Evolutionary conservation across 2,888 invertebrate genomes (phyloP).

Genomic region (Heliconius erato): DNA sequence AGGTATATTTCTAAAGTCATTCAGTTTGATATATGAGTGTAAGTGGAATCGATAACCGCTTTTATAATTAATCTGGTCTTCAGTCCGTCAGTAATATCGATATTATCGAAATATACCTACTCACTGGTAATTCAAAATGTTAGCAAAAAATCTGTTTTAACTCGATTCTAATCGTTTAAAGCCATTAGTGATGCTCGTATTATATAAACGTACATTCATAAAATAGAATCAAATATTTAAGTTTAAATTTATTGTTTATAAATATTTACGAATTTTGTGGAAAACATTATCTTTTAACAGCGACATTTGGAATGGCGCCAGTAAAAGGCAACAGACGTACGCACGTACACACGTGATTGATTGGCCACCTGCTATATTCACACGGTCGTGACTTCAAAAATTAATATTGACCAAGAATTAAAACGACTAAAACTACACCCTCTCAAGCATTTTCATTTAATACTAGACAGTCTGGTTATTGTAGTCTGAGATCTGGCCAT

Average conservation of each 20-base stretch:
- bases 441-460: conserved; percentile 79
- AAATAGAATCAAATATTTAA: conserved; percentile 17
- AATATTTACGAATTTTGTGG: conserved; percentile 36
- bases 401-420: conserved; percentile 55
- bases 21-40: conserved; percentile 66
- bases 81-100: conserved; percentile 33
- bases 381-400: conserved; percentile 47
- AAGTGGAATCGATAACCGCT: conserved; percentile 60
- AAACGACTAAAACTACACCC: conserved; percentile 70
- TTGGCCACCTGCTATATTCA: conserved; percentile 22
- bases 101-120: conserved; percentile 24
- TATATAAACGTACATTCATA: neutral
- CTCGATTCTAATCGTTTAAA: conserved; percentile 16
- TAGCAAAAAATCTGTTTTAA: conserved; percentile 29
- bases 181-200: conserved; percentile 15
- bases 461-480: conserved; percentile 79
- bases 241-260: conserved; percentile 22
- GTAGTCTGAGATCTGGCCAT: conserved; percentile 72
- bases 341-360: conserved; percentile 11
- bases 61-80: conserved; percentile 43
- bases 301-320: conserved; percentile 53
- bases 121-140: conserved; percentile 9
- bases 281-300: conserved; percentile 48
- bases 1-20: conserved; percentile 63
- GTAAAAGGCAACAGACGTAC: conserved; percentile 45